phyloP scores from a whole-genome alignment of 37 sponge, comb jelly and placozoan species.

The Agelas oroides region DNA sequence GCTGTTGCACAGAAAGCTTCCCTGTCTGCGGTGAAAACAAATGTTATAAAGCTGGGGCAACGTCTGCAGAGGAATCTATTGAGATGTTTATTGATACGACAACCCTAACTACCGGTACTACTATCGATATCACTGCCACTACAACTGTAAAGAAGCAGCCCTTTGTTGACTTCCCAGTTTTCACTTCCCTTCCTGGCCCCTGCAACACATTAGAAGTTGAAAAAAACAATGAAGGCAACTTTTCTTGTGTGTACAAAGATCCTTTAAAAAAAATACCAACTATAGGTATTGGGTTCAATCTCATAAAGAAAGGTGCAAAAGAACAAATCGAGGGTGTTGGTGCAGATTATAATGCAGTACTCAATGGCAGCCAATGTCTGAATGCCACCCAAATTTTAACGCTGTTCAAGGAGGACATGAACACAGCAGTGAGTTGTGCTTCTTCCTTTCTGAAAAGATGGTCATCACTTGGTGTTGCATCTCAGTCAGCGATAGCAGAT shows the following conservation, averaged over 20 bases:
- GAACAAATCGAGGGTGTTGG: not conserved
- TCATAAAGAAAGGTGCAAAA: not conserved
- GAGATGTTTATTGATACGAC: too few relatives aligned
- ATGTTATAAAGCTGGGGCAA: too few relatives aligned
- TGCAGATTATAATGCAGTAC: conserved; percentile 14
- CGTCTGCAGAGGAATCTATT: too few relatives aligned
- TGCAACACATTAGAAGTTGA: not conserved
- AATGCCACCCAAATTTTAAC: not conserved
- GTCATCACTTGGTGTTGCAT: not conserved
- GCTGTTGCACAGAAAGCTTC: too few relatives aligned
- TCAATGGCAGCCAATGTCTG: not conserved
- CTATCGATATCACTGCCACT: too few relatives aligned
- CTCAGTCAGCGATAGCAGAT: conserved; percentile 26
- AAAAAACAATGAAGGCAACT: conserved; percentile 1
- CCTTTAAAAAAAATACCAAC: not conserved
- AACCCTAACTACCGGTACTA: too few relatives aligned
- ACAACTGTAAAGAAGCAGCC: too few relatives aligned
- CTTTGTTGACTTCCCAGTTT: too few relatives aligned
- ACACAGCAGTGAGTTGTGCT: conserved; percentile 9
- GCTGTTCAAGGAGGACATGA: conserved; percentile 11
- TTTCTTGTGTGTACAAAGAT: not conserved
- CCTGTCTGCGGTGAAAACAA: too few relatives aligned
- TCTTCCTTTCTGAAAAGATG: not conserved
- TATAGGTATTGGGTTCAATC: conserved; percentile 4
- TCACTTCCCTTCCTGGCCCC: too few relatives aligned